Percentiles rank a stretch among this genome's conserved stretches.
Evolutionary conservation across 2,113 vertebrate genomes (phyloP).

Genomic region (Perca fluviatilis): DNA sequence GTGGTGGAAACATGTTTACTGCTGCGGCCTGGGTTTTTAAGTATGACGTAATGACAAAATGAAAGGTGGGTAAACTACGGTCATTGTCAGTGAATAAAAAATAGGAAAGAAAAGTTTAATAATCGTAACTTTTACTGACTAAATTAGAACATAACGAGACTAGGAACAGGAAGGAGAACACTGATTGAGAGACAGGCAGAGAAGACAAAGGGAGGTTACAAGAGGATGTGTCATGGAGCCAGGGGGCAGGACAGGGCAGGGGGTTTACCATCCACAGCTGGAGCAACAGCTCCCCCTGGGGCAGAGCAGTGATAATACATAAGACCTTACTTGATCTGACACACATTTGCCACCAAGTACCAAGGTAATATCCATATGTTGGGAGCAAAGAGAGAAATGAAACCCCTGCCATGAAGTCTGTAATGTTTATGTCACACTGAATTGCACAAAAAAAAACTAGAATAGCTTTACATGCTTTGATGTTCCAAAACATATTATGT

Average conservation of each 20-base stretch:
- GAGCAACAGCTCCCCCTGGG: conserved; percentile 82
- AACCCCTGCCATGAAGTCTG: background rate
- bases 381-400: background rate
- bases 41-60: conserved; percentile 33
- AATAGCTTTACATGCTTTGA: too few relatives aligned
- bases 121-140: background rate
- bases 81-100: background rate
- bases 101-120: background rate
- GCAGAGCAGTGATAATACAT: conserved; percentile 60
- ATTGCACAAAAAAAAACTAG: background rate
- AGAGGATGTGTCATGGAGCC: conserved; percentile 4
- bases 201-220: background rate
- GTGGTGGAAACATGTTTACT: conserved; percentile 66
- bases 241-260: conserved; percentile 29
- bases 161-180: background rate
- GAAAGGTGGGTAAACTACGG: conserved; percentile 12
- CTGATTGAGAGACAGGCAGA: background rate
- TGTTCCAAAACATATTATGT: too few relatives aligned
- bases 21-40: conserved; percentile 19
- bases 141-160: background rate
- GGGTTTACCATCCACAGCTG: conserved; percentile 46
- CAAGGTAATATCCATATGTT: background rate
- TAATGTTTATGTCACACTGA: background rate
- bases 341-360: background rate
- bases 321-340: background rate